Conservation (phyloP, 2,113 vertebrate genomes). For the Ascaphus truei region DNA sequence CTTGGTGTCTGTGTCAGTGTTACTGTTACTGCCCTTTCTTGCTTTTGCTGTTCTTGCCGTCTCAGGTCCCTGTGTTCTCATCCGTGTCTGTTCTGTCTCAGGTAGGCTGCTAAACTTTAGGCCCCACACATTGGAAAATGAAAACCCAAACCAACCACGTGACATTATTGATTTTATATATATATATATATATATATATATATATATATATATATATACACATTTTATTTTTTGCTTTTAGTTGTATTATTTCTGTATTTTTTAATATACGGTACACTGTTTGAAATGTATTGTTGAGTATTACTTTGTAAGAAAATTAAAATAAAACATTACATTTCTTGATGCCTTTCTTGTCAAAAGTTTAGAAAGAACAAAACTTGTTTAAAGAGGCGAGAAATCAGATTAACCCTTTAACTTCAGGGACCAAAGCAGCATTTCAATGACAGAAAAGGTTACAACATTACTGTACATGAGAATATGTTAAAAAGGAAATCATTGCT, state of each 20-base stretch:
- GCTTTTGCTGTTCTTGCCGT: slow-evolving; percentile 76
- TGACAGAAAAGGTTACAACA: too few species aligned
- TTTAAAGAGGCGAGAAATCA: too few species aligned
- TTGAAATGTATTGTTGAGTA: slow-evolving; percentile 82
- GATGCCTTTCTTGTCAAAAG: not conserved
- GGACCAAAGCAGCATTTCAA: too few species aligned
- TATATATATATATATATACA: too few species aligned
- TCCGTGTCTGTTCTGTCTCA: slow-evolving; percentile 77
- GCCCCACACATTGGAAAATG: slow-evolving; percentile 70
- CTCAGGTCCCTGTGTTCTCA: slow-evolving; percentile 81
- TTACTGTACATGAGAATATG: too few species aligned
- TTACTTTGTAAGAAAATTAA: slow-evolving; percentile 68
- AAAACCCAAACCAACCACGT: slow-evolving; percentile 53
- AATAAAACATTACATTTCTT: slow-evolving; percentile 34
- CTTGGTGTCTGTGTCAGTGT: slow-evolving; percentile 26
- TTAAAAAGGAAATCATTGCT: too few species aligned
- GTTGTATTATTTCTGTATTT: slow-evolving; percentile 76
- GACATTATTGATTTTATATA: slow-evolving; percentile 57
- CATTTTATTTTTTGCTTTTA: slow-evolving; percentile 49
- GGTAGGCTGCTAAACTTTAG: slow-evolving; percentile 75
- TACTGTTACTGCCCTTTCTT: slow-evolving; percentile 53
- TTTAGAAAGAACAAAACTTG: too few species aligned
- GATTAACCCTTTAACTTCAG: too few species aligned
- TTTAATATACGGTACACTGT: slow-evolving; percentile 79
- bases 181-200: too few species aligned